These are phyloP conservation scores for Rotaria macrura DNA, from an alignment of 2,888 invertebrate genomes.

Conservation along the genomic window DNA sequence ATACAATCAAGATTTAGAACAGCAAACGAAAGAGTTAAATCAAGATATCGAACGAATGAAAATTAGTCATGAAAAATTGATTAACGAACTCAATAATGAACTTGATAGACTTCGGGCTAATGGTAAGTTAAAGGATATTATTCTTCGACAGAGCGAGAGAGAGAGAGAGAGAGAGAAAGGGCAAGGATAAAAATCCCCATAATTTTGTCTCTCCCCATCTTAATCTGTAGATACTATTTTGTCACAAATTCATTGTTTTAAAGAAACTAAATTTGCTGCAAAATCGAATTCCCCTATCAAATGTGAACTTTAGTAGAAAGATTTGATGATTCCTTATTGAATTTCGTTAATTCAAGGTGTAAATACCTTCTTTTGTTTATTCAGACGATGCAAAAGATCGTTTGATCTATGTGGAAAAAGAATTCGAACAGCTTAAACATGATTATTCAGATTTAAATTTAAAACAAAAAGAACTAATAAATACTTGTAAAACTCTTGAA, in stretches of 20 bases:
- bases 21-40: neutral
- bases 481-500: neutral
- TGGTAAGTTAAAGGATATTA: neutral
- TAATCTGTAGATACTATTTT: too few relatives aligned
- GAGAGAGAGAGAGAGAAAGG: too few relatives aligned
- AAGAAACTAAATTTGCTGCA: too few relatives aligned
- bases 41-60: neutral
- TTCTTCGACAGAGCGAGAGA: too few relatives aligned
- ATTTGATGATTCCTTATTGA: too few relatives aligned
- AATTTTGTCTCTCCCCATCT: too few relatives aligned
- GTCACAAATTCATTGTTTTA: too few relatives aligned
- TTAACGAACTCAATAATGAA: neutral
- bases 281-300: too few relatives aligned
- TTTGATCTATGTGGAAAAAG: neutral
- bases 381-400: neutral
- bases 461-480: neutral
- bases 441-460: constrained; percentile 4
- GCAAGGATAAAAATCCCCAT: too few relatives aligned
- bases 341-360: too few relatives aligned
- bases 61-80: neutral
- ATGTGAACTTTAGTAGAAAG: too few relatives aligned
- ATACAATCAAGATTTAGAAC: constrained; percentile 12
- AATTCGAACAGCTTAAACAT: constrained; percentile 3
- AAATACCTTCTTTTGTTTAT: too few relatives aligned
- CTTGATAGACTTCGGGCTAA: neutral